phyloP scores from a whole-genome alignment of 2,797 vertebrate genomes.

The Tiaroga cobitis region DNA sequence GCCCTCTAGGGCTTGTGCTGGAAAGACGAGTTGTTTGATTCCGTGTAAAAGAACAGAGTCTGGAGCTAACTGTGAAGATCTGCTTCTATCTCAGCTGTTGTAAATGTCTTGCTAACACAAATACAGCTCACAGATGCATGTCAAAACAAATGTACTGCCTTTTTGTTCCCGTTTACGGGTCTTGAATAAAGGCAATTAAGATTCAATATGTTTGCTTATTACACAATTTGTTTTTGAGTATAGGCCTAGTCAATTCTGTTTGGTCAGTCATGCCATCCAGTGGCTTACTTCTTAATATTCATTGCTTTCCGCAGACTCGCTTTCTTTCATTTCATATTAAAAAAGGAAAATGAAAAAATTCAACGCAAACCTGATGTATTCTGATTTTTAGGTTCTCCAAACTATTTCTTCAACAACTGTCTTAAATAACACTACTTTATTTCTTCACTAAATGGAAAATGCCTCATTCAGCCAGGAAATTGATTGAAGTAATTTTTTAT shows the following conservation, averaged over 20 bases:
- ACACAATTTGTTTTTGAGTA: no score
- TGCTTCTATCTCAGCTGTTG: conserved; percentile 73
- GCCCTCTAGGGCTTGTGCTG: conserved; percentile 84
- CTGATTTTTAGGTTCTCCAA: background rate
- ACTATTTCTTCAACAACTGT: background rate
- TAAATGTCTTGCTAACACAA: conserved; percentile 72
- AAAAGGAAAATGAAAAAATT: background rate
- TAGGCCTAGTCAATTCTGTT: background rate
- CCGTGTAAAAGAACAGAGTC: conserved; percentile 78
- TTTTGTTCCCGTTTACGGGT: conserved; percentile 44
- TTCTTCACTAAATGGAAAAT: background rate
- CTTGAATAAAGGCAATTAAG: conserved; percentile 40
- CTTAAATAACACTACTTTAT: background rate
- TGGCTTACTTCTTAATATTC: background rate
- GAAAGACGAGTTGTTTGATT: conserved; percentile 81
- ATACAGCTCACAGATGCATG: conserved; percentile 76
- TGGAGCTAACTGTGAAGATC: conserved; percentile 75
- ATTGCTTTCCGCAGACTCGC: background rate
- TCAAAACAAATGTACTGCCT: conserved; percentile 64
- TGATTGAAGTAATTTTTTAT: background rate
- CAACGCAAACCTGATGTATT: background rate
- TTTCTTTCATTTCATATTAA: background rate
- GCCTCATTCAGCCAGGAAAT: background rate
- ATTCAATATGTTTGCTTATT: background rate
- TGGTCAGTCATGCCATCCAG: background rate